Percentiles rank a stretch among this genome's conserved stretches.
phyloP scores from a whole-genome alignment of 2,113 vertebrate species.

The Lanius ludovicianus region DNA sequence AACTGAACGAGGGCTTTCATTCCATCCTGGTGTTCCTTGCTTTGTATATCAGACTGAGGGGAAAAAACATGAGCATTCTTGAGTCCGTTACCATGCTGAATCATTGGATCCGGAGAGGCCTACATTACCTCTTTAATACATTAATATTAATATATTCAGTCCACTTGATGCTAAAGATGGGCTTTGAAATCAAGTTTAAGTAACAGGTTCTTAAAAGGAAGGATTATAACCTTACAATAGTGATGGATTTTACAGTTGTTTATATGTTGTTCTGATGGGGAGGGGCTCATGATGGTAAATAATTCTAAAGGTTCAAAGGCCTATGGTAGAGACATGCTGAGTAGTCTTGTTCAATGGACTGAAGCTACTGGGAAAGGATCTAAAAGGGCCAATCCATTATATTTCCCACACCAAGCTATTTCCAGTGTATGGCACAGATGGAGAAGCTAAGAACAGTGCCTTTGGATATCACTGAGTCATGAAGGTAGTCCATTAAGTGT shows the following conservation, averaged over 20 bases:
- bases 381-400: background rate
- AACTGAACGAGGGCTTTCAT: background rate
- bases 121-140: accelerated
- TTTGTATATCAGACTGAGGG: background rate
- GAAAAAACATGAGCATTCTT: accelerated
- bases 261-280: background rate
- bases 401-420: background rate
- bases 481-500: conserved; percentile 23
- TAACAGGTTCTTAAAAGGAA: background rate
- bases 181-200: background rate
- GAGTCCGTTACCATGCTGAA: background rate
- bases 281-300: background rate
- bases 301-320: background rate
- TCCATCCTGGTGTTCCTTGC: accelerated
- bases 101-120: background rate
- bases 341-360: background rate
- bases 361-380: background rate
- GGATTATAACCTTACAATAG: background rate
- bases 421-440: background rate
- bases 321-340: background rate
- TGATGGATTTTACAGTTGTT: background rate
- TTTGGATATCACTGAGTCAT: background rate
- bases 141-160: too few species aligned
- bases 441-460: background rate
- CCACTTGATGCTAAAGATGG: background rate